Base-by-base conservation (phyloP, 53 echinoderm and acorn worm species). In the Arbacia lixula region DNA sequence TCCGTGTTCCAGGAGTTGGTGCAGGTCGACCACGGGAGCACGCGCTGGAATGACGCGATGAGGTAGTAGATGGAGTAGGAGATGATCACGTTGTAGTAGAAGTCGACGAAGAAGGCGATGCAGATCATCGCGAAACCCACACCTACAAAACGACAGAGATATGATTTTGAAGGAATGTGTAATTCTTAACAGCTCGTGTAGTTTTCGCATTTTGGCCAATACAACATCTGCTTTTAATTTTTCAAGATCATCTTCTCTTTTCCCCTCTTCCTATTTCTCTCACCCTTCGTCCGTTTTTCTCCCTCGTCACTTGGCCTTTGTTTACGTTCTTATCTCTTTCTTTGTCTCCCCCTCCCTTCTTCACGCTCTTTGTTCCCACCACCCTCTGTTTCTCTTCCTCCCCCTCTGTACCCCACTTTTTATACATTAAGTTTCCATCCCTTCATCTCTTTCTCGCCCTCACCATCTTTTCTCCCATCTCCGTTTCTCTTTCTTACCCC, bases 81-180 rank as follows among this genome's bases (percentile, higher is more conserved):
- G 71, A 96, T 96, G 82, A 96, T 96, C 52, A 96, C 97, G 84
- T 96, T 96, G 92, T 96, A 96, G 88, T 94, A 96, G 91, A 94
- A 96, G 86, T 96, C 97, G 21, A 96, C 97, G 55, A 91, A 96
- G 86, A 96, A 96, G 19, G 97, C 97, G 36, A 96, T 91, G 66
- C 91, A 69, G 14, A 96, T 87, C 71, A 94, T 91, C 33, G 93
- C 93, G 78, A 87, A 96, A 12, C 97, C 97, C 14, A 96, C 89
- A 52, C 97, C 97, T 96, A 86, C 3, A 54, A 33, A 26, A 69
- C 10, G 33, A 63, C 34, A 63, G 35, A 16, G 4, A 14, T 16
- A 32, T 34, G 3, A 0, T 12, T 31, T 58, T 19, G 6, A 58
- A 26, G 25, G n/a, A n/a, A n/a, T n/a, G n/a, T n/a, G n/a, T n/a